A percentile compares a stretch with the other conserved stretches of the same genome.
phyloP scores from a whole-genome alignment of 2,888 invertebrate genomes.

The Coelogynopora nodosa region DNA sequence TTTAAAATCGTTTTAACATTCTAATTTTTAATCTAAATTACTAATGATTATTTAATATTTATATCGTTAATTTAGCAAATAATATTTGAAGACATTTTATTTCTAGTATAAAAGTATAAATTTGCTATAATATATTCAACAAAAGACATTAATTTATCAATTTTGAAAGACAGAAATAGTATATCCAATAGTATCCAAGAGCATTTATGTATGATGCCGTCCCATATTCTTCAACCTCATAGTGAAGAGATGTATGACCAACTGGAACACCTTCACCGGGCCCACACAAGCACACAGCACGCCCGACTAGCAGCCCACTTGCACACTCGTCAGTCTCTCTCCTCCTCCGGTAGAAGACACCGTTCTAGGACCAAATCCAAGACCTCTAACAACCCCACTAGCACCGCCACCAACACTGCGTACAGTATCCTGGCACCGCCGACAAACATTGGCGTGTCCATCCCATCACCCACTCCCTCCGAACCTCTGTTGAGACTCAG shows the following conservation, averaged over 20 bases:
- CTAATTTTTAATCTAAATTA: too few species aligned
- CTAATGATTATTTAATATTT: too few species aligned
- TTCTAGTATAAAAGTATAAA: background rate
- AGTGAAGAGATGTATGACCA: background rate
- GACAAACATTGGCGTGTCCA: background rate
- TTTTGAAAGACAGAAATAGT: too few species aligned
- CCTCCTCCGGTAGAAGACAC: background rate
- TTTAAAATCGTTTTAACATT: too few species aligned
- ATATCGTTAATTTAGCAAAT: too few species aligned
- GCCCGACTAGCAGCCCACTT: background rate
- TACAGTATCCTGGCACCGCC: too few species aligned
- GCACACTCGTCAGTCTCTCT: background rate
- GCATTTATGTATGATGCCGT: background rate
- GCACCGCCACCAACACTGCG: too few species aligned
- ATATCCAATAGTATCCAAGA: too few species aligned
- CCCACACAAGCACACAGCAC: background rate
- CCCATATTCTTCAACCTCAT: background rate
- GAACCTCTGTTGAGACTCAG: background rate
- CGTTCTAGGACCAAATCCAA: background rate
- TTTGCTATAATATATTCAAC: too few species aligned
- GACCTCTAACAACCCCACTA: too few species aligned
- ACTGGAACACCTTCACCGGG: background rate
- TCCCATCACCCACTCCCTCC: background rate
- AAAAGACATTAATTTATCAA: too few species aligned
- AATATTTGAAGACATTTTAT: background rate